Evolutionary conservation across 37 sponge, comb jelly and placozoan genomes (phyloP).

Genomic region (Eunapius fragilis): DNA sequence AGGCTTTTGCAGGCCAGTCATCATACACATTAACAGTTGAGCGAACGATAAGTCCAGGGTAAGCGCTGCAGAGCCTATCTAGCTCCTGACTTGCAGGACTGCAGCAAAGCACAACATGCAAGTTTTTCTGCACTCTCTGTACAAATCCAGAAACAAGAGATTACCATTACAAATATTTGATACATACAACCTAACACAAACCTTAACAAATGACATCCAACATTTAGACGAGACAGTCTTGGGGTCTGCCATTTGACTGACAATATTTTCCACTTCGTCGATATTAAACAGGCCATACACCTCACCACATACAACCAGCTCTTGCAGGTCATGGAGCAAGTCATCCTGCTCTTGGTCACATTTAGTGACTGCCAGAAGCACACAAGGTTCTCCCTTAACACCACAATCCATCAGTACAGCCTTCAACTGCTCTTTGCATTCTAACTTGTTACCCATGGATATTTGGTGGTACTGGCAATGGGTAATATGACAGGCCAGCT

Average conservation of each 20-base stretch:
- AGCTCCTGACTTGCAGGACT: constrained; percentile 43
- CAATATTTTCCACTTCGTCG: constrained; percentile 54
- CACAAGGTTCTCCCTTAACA: background rate
- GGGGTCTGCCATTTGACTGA: constrained; percentile 22
- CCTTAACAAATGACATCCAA: background rate
- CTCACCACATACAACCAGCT: constrained; percentile 46
- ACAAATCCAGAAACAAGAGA: background rate
- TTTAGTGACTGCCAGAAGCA: constrained; percentile 32
- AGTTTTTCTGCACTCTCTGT: constrained; percentile 31
- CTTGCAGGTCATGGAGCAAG: constrained; percentile 36
- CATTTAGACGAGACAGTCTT: background rate
- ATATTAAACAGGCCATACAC: constrained; percentile 47
- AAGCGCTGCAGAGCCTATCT: constrained; percentile 27
- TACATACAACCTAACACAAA: too few species aligned
- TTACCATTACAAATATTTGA: too few species aligned
- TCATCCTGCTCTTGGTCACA: constrained; percentile 19
- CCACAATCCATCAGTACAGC: constrained; percentile 41
- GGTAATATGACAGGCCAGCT: constrained; percentile 52
- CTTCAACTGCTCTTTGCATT: constrained; percentile 47
- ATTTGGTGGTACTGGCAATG: constrained; percentile 39
- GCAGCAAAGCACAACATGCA: constrained; percentile 63
- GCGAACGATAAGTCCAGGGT: constrained; percentile 50
- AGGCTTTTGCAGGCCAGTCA: constrained; percentile 71
- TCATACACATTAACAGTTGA: constrained; percentile 59
- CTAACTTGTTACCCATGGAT: constrained; percentile 23